Conservation (phyloP, 2,888 invertebrate species). For the Nomada fucata region DNA sequence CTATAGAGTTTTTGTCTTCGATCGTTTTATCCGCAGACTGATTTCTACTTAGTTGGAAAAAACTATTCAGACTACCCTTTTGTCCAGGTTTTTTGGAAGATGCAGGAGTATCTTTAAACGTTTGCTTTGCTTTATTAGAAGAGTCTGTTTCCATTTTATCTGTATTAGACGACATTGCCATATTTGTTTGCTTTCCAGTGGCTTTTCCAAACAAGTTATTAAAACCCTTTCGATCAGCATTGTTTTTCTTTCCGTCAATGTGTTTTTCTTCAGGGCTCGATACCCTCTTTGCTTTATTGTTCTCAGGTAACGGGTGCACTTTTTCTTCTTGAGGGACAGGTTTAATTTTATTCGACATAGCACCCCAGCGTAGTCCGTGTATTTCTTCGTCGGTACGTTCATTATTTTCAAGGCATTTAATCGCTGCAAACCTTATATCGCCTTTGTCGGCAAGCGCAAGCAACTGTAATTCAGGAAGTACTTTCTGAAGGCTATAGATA, state of each 20-base stretch:
- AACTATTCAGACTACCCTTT: slow-evolving; percentile 43
- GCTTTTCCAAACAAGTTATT: slow-evolving; percentile 77
- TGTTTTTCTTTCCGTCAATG: slow-evolving; percentile 57
- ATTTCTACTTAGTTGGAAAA: slow-evolving; percentile 25
- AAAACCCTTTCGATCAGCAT: slow-evolving; percentile 67
- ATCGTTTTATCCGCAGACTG: background rate
- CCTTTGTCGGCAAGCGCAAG: slow-evolving; percentile 75
- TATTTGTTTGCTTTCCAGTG: slow-evolving; percentile 56
- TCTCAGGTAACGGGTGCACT: background rate
- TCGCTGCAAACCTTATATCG: slow-evolving; percentile 77
- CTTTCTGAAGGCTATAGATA: slow-evolving; percentile 83
- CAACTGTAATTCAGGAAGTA: slow-evolving; percentile 74
- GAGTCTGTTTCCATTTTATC: slow-evolving; percentile 2
- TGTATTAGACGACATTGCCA: background rate
- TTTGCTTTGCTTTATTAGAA: slow-evolving; percentile 12
- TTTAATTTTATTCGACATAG: slow-evolving; percentile 24
- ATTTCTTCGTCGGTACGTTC: slow-evolving; percentile 71
- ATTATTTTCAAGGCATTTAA: slow-evolving; percentile 72
- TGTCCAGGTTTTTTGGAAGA: slow-evolving; percentile 24
- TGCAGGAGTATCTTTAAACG: slow-evolving; percentile 24
- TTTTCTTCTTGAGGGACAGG: slow-evolving; percentile 41
- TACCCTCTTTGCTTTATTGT: slow-evolving; percentile 22
- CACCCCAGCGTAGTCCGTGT: slow-evolving; percentile 71
- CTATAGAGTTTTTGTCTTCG: background rate
- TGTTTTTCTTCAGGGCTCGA: slow-evolving; percentile 58